Base-by-base conservation (phyloP, 2,113 vertebrate genomes). In the Pelecanoides urinatrix region DNA sequence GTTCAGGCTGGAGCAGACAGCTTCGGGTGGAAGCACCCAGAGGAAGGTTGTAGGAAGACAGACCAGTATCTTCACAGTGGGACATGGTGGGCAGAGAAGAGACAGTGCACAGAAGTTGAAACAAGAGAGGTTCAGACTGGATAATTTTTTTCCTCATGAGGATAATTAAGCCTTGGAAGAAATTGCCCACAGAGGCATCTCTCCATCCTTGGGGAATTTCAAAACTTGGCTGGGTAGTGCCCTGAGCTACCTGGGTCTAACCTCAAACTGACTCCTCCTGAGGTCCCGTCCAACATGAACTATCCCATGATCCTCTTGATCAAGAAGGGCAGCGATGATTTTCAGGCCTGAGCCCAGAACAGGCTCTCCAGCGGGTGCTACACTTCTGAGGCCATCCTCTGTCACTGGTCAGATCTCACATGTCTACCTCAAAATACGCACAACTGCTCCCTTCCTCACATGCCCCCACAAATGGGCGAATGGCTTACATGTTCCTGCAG, bases 401-500 rank as follows among this genome's bases (percentile, higher is more conserved):
- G 38, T 4, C 58, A 36, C 49, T 52, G 11, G 16, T n/a, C 40
- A 83, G 30, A 44, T 61, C 52, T 68, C 44, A 75, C 18, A 30
- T 10, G 11, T 27, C 55, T 55, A 15, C 75, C 14, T 61, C 53
- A 61, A 90, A 72, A 72, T 20, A 47, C 17, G 17, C 0, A 1
- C 0, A 2, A 56, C 16, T 1, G 0, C 52, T 34, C 18, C 30
- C 15, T 83, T 86, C 44, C 22, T 93, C 67, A 34, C 3, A 1
- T 62, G 1, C 4, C 8, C n/a, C 16, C 8, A 29, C 8, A 59
- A 82, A 5, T 4, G 22, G 12, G 3, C 13, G 7, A 4, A 38
- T 0, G 3, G 23, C 3, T 29, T 26, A 27, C 2, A 10, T 0
- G 0, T 44, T 45, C 22, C 26, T 61, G 34, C 44, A 61, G 25